Conservation (phyloP, 2,113 vertebrate genomes). For the Globicephala melas region DNA sequence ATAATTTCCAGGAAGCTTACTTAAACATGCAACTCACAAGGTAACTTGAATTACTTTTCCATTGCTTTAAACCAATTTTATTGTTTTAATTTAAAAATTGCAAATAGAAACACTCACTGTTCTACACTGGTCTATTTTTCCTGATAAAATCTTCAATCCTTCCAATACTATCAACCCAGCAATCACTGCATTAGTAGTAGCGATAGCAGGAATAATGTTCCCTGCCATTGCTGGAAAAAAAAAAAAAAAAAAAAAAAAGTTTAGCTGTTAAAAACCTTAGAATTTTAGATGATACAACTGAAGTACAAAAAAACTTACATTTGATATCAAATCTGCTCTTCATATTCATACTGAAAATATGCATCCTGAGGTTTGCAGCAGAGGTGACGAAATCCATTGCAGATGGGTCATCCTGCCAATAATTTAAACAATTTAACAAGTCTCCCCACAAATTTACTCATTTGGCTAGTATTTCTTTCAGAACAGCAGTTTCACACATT, state of each 20-base stretch:
- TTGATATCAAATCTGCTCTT: conserved; percentile 99
- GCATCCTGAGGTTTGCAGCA: conserved; percentile 96
- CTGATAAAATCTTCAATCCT: conserved; percentile 94
- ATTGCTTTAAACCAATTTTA: neutral
- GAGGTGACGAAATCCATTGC: conserved; percentile 99
- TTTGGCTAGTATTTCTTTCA: neutral
- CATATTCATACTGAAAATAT: conserved; percentile 99
- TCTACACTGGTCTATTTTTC: conserved; percentile 94
- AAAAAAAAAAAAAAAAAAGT: conserved; percentile 46
- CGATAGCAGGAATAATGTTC: conserved; percentile 98
- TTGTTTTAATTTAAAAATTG: neutral
- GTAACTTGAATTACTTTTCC: neutral
- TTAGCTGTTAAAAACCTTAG: conserved; percentile 46
- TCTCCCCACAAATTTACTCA: neutral
- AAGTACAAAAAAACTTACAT: conserved; percentile 86
- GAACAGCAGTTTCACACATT: neutral
- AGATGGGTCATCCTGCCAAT: conserved; percentile 91
- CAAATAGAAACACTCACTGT: conserved; percentile 85
- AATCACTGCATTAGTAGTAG: conserved; percentile 98
- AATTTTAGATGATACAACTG: neutral
- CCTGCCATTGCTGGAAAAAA: conserved; percentile 94
- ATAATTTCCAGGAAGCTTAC: neutral
- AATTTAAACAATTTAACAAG: conserved; percentile 56
- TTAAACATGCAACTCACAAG: neutral
- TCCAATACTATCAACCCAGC: conserved; percentile 97